These are phyloP conservation scores for Drosophila nigrodunni DNA, from an alignment of 1,140 invertebrate genomes.

Conservation along the genomic window DNA sequence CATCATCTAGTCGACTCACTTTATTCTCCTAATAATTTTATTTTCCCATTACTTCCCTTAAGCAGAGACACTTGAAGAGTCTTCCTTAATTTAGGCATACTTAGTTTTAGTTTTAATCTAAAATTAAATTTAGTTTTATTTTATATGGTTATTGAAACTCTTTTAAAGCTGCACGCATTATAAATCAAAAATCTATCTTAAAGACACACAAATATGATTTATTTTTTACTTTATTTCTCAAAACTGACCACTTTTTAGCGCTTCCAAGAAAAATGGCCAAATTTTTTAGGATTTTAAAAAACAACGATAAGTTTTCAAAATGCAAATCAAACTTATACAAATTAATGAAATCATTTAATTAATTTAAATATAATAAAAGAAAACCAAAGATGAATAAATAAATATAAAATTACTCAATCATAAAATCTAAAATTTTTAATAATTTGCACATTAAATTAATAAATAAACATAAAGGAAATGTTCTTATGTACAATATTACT, in stretches of 20 bases:
- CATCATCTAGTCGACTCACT: not conserved
- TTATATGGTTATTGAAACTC: constrained; percentile 11
- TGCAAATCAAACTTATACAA: constrained; percentile 46
- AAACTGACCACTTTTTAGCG: constrained; percentile 79
- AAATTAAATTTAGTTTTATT: constrained; percentile 22
- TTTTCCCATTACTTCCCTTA: constrained; percentile 63
- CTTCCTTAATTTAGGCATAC: constrained; percentile 74
- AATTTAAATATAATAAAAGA: constrained; percentile 52
- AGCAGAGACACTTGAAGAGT: constrained; percentile 70
- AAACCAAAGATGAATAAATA: constrained; percentile 13
- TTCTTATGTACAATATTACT: constrained; percentile 55
- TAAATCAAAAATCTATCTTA: constrained; percentile 21
- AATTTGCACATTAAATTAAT: constrained; percentile 65
- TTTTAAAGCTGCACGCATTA: constrained; percentile 13
- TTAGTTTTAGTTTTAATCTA: constrained; percentile 28
- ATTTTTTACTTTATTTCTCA: constrained; percentile 65
- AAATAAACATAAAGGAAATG: constrained; percentile 35
- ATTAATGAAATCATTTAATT: constrained; percentile 58
- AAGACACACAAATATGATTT: constrained; percentile 10
- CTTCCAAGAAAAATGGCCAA: constrained; percentile 83
- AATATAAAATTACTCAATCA: constrained; percentile 26
- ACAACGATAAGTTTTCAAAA: constrained; percentile 48
- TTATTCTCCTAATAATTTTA: constrained; percentile 3
- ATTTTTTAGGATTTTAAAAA: constrained; percentile 78
- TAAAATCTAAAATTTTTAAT: constrained; percentile 51